phyloP scores from a whole-genome alignment of 2,113 vertebrate genomes.

The Periophthalmus modestus region DNA sequence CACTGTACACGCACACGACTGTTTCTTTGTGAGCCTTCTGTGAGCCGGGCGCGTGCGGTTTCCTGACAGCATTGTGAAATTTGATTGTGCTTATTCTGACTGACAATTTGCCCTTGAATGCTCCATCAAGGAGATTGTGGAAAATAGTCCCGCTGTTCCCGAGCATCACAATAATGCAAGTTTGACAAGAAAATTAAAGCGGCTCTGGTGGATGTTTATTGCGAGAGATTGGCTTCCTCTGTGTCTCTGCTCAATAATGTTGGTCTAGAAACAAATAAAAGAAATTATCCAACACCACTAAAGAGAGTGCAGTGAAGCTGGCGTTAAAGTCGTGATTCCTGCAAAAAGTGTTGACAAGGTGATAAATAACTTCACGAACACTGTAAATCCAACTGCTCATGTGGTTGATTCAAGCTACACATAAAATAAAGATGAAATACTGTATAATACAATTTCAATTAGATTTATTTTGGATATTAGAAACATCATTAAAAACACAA shows the following conservation, averaged over 20 bases:
- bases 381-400: neutral
- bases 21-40: slow-evolving; percentile 9
- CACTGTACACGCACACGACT: neutral
- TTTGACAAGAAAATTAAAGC: slow-evolving; percentile 39
- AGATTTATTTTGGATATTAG: too few species aligned
- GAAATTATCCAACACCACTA: neutral
- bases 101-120: slow-evolving; percentile 25
- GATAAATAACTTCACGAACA: neutral
- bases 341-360: slow-evolving; percentile 5
- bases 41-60: slow-evolving; percentile 12
- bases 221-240: slow-evolving; percentile 17
- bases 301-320: neutral
- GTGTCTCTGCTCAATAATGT: slow-evolving; percentile 2
- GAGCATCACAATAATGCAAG: slow-evolving; percentile 13
- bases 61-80: slow-evolving; percentile 6
- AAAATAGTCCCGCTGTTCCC: neutral
- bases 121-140: neutral
- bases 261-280: neutral
- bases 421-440: too few species aligned
- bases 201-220: slow-evolving; percentile 21
- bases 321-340: neutral
- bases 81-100: slow-evolving; percentile 21
- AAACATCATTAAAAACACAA: too few species aligned
- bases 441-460: too few species aligned
- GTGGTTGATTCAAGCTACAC: too few species aligned